These are phyloP conservation scores for Crocodylus rhombifer DNA, from an alignment of 2,797 vertebrate genomes.

Conservation along the genomic window DNA sequence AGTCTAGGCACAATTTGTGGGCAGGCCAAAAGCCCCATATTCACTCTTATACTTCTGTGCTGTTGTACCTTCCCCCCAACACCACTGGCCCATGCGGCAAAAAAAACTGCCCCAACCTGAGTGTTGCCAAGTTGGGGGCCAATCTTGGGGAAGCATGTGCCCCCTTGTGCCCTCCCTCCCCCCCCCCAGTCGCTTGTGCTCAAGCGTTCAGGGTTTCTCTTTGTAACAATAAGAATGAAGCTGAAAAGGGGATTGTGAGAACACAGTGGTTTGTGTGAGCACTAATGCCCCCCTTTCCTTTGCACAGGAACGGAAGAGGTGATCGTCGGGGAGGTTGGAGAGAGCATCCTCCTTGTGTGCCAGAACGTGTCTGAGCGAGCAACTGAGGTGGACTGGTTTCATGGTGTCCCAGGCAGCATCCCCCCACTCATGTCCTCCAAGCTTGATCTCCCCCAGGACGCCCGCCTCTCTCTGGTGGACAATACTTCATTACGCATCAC, in stretches of 20 bases:
- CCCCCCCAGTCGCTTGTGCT: neutral
- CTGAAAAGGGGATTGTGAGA: neutral
- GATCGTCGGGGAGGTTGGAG: conserved; percentile 74
- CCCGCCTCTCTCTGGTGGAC: conserved; percentile 76
- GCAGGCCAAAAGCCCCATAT: no score
- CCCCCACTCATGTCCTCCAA: conserved; percentile 76
- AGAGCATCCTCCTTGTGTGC: conserved; percentile 81
- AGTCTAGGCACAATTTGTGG: no score
- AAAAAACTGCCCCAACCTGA: no score
- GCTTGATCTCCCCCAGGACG: neutral
- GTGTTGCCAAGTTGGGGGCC: no score
- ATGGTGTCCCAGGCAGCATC: conserved; percentile 50
- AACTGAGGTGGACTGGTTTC: conserved; percentile 82
- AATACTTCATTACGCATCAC: conserved; percentile 82
- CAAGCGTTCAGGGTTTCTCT: neutral
- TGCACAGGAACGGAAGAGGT: conserved; percentile 70
- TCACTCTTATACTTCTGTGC: no score
- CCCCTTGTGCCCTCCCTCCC: no score
- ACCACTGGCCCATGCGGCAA: no score
- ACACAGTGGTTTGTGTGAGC: accelerated
- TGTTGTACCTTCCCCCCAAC: no score
- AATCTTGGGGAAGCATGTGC: no score
- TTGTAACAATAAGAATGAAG: no score
- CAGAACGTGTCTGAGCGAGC: conserved; percentile 54
- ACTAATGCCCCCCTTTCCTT: neutral